phyloP scores from a whole-genome alignment of 2,888 invertebrate species.

The Oxystoma pomonae region DNA sequence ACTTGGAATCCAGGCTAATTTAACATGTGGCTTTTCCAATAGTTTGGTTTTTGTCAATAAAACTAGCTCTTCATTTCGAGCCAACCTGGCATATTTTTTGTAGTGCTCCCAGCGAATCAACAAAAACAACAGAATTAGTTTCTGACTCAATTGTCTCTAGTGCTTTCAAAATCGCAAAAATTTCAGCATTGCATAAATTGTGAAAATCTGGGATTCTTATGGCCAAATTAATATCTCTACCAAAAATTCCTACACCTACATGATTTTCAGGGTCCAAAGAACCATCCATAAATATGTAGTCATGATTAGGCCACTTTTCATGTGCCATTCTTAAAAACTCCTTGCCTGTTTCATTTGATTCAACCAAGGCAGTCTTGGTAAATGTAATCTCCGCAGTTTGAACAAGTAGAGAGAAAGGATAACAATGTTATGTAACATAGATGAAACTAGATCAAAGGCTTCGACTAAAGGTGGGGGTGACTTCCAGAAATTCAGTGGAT shows the following conservation, averaged over 20 bases:
- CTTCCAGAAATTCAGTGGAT: too few relatives aligned
- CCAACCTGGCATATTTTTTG: neutral
- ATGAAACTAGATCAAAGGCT: too few relatives aligned
- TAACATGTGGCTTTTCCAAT: neutral
- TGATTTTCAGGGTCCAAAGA: neutral
- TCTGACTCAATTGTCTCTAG: neutral
- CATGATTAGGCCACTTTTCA: too few relatives aligned
- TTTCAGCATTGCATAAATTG: neutral
- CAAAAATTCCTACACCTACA: neutral
- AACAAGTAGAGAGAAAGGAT: too few relatives aligned
- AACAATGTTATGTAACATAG: too few relatives aligned
- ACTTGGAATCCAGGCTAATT: neutral
- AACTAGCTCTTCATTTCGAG: too few relatives aligned
- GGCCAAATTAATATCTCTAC: neutral
- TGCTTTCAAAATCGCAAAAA: neutral
- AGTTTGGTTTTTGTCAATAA: neutral
- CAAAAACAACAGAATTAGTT: neutral
- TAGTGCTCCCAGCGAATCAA: neutral
- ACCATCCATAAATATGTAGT: neutral
- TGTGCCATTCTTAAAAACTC: too few relatives aligned
- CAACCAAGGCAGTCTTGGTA: too few relatives aligned
- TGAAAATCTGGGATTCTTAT: neutral
- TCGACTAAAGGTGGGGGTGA: too few relatives aligned
- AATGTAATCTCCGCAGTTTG: too few relatives aligned
- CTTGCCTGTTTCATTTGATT: too few relatives aligned